Evolutionary conservation across 2,888 invertebrate genomes (phyloP).

Genomic region (Endomychus coccineus): DNA sequence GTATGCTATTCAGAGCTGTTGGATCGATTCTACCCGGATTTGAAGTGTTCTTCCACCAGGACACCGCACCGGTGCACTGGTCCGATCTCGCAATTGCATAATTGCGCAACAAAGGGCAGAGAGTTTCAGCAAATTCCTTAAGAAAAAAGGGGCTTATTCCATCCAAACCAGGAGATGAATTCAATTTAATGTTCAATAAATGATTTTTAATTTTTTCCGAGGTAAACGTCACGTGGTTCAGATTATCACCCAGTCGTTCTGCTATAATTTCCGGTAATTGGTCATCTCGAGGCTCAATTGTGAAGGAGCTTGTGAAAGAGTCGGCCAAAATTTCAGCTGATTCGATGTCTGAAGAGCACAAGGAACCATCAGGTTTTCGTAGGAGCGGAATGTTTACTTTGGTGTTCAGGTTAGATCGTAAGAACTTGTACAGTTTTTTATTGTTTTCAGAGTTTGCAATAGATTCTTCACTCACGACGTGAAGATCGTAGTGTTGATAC

Average conservation of each 20-base stretch:
- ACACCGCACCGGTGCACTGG: no score
- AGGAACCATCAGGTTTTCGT: constrained; percentile 5
- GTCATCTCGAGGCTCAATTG: constrained; percentile 3
- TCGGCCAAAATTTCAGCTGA: constrained; percentile 7
- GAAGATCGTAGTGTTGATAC: no score
- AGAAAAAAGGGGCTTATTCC: constrained; percentile 5
- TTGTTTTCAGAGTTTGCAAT: no score
- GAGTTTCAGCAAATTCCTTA: constrained; percentile 3
- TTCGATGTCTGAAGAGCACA: constrained; percentile 4
- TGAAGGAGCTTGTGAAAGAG: constrained; percentile 7
- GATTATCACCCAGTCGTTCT: constrained; percentile 5
- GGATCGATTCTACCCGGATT: no score
- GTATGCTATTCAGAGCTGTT: no score
- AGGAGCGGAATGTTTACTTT: constrained; percentile 7
- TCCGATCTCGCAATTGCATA: no score
- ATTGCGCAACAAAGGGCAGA: no score
- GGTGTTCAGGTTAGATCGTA: no score
- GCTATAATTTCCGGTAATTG: neutral
- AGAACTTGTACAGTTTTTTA: no score
- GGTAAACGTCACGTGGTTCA: constrained; percentile 6
- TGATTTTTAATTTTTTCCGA: constrained; percentile 2
- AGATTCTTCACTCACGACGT: no score
- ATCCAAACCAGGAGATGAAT: constrained; percentile 6
- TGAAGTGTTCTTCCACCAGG: no score
- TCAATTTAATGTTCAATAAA: constrained; percentile 1